phyloP scores from a whole-genome alignment of 2,797 vertebrate species.

The Centroberyx gerrardi region DNA sequence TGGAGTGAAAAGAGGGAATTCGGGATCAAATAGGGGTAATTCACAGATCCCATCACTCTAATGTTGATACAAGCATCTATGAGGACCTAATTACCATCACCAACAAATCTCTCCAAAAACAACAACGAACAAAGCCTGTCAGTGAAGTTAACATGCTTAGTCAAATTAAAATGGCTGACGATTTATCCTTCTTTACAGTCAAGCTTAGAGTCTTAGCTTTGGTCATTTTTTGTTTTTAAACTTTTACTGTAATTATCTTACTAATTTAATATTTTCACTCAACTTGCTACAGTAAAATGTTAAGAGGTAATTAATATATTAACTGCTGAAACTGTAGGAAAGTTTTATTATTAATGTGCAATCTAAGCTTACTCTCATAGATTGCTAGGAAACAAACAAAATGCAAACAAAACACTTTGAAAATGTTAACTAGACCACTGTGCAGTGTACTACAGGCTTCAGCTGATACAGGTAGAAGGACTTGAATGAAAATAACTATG shows the following conservation, averaged over 20 bases:
- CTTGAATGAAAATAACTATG: constrained; percentile 7
- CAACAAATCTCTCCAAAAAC: constrained; percentile 29
- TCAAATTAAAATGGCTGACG: constrained; percentile 34
- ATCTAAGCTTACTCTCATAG: constrained; percentile 58
- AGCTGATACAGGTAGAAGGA: constrained; percentile 27
- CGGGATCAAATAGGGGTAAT: constrained; percentile 52
- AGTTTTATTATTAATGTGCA: constrained; percentile 36
- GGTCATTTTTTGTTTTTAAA: constrained; percentile 40
- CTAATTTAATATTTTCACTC: constrained; percentile 66
- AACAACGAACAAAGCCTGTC: constrained; percentile 41
- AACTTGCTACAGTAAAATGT: constrained; percentile 60
- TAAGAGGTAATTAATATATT: constrained; percentile 47
- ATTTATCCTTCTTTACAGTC: constrained; percentile 34
- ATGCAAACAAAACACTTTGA: constrained; percentile 52
- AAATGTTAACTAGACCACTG: constrained; percentile 36
- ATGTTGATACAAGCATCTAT: constrained; percentile 18
- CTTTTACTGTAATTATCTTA: constrained; percentile 58
- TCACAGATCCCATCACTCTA: constrained; percentile 39
- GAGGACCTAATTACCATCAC: constrained; percentile 31
- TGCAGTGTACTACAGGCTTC: constrained; percentile 45
- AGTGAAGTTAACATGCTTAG: constrained; percentile 49
- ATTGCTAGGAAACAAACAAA: constrained; percentile 56
- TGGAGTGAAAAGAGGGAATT: constrained; percentile 49
- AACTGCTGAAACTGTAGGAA: constrained; percentile 49
- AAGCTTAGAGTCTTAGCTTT: constrained; percentile 37